Evolutionary conservation across 2,888 invertebrate genomes (phyloP).

Genomic region (Allygus modestus): DNA sequence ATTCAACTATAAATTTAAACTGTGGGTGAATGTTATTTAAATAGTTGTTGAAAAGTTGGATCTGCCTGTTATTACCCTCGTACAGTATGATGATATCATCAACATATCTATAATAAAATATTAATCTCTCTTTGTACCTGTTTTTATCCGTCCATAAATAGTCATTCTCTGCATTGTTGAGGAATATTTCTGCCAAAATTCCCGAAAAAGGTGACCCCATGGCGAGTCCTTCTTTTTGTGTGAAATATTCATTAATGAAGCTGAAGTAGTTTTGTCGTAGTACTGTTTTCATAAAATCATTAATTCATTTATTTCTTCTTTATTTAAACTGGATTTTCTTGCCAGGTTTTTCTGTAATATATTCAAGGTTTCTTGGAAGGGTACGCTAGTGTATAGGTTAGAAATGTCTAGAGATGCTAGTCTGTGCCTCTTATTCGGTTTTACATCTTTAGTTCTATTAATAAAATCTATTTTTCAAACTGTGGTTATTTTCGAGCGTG

Average conservation of each 20-base stretch:
- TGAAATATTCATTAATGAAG: not conserved
- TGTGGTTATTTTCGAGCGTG: not conserved
- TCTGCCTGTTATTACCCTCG: not conserved
- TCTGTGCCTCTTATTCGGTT: not conserved
- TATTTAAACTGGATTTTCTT: too few species aligned
- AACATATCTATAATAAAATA: not conserved
- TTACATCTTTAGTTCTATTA: not conserved
- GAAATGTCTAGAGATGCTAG: not conserved
- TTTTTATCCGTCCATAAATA: not conserved
- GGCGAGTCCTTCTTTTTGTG: not conserved
- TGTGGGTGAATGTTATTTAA: not conserved
- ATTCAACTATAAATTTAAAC: not conserved
- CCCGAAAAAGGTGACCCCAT: not conserved
- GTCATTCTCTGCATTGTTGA: not conserved
- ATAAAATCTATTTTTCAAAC: conserved; percentile 35
- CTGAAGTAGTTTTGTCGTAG: not conserved
- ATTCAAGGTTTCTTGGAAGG: not conserved
- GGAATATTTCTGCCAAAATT: not conserved
- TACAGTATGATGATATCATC: not conserved
- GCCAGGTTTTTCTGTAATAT: not conserved
- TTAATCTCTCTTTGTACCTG: not conserved
- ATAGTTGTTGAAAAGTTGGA: not conserved
- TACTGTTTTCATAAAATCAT: not conserved
- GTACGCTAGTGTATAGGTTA: conserved; percentile 14
- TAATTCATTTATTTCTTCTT: not conserved